Percentiles rank a stretch among this genome's conserved stretches.
phyloP scores from a whole-genome alignment of 2,888 invertebrate genomes.

The Drosophila longiperda region DNA sequence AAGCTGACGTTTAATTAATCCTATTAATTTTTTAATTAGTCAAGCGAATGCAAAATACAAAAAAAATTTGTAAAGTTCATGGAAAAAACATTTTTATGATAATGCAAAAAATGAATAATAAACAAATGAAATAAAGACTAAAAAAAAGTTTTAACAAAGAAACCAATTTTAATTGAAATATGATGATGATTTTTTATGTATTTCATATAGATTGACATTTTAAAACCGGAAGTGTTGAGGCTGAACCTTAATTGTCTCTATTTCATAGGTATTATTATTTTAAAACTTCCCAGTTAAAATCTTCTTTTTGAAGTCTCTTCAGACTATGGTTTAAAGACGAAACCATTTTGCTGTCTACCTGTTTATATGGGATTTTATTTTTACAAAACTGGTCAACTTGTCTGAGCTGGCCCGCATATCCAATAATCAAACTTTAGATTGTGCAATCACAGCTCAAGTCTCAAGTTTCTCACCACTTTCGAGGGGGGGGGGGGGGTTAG shows the following conservation, averaged over 20 bases:
- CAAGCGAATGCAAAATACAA: neutral
- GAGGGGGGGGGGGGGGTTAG: slow-evolving; percentile 1
- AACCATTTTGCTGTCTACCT: neutral
- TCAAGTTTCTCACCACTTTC: slow-evolving; percentile 17
- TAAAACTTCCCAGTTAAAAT: neutral
- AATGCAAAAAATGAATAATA: slow-evolving; percentile 2
- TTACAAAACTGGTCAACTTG: neutral
- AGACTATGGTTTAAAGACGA: neutral
- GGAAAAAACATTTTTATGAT: slow-evolving; percentile 26
- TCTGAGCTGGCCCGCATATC: slow-evolving; percentile 2
- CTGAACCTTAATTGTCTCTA: neutral
- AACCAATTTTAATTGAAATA: neutral
- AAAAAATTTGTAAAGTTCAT: slow-evolving; percentile 44
- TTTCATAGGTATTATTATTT: neutral
- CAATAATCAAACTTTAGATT: slow-evolving; percentile 12
- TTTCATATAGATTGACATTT: neutral
- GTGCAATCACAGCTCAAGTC: slow-evolving; percentile 31
- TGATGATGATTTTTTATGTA: too few relatives aligned
- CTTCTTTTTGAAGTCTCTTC: neutral
- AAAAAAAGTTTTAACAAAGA: neutral
- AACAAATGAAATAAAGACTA: neutral
- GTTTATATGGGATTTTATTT: neutral
- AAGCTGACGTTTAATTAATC: slow-evolving; percentile 78
- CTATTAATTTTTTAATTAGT: slow-evolving; percentile 65
- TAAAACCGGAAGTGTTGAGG: neutral